Conservation (phyloP, 1,140 invertebrate genomes). For the Trichonephila clavipes region DNA sequence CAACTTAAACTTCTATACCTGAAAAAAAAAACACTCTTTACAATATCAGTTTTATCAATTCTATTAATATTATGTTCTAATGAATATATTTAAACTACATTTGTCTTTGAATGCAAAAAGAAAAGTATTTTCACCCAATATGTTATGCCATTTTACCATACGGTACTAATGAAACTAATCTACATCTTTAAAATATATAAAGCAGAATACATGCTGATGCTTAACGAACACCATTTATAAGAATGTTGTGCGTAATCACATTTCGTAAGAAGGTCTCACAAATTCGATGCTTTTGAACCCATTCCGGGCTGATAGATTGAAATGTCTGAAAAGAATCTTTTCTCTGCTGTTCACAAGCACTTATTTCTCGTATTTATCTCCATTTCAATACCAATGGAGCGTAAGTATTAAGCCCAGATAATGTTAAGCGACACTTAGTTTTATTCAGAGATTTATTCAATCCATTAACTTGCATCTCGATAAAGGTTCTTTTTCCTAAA, state of each 20-base stretch:
- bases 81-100: not conserved
- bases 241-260: not conserved
- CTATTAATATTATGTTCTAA: too few relatives aligned
- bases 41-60: too few relatives aligned
- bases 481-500: slow-evolving; percentile 19
- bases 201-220: too few relatives aligned
- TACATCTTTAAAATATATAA: too few relatives aligned
- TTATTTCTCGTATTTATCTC: slow-evolving; percentile 23
- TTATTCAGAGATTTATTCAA: slow-evolving; percentile 12
- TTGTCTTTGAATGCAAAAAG: not conserved
- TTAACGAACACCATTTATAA: not conserved
- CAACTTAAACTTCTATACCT: too few relatives aligned
- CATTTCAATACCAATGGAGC: not conserved
- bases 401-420: slow-evolving; percentile 1
- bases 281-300: not conserved
- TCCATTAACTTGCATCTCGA: not conserved
- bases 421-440: slow-evolving; percentile 32
- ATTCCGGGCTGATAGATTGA: not conserved
- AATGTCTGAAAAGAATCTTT: not conserved
- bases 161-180: not conserved
- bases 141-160: not conserved
- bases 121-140: not conserved
- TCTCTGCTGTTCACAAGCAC: not conserved
- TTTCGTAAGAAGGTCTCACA: not conserved
- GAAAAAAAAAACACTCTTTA: too few relatives aligned